Evolutionary conservation across 2,888 invertebrate genomes (phyloP).

Genomic region (Meteorus cinctellus): DNA sequence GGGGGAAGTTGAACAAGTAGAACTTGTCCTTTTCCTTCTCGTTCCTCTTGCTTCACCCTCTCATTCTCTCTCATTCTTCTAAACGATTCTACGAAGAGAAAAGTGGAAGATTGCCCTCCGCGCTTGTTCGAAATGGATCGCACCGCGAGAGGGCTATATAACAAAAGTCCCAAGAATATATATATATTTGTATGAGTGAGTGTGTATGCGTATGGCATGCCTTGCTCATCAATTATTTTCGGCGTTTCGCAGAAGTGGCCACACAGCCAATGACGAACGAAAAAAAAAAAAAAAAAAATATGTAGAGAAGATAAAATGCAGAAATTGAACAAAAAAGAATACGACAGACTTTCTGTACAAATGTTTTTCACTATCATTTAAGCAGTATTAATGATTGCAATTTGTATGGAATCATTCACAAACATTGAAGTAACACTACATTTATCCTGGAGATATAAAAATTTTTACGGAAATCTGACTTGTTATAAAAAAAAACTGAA

Average conservation of each 20-base stretch:
- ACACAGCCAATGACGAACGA: conserved; percentile 19
- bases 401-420: neutral
- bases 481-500: too few species aligned
- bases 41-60: conserved; percentile 8
- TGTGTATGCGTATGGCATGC: neutral
- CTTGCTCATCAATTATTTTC: conserved; percentile 56
- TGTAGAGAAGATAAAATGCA: conserved; percentile 29
- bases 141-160: conserved; percentile 39
- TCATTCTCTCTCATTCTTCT: conserved; percentile 45
- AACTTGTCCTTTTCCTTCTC: conserved; percentile 34
- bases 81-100: conserved; percentile 58
- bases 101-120: conserved; percentile 56
- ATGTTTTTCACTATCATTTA: neutral
- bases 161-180: conserved; percentile 27
- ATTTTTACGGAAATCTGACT: too few species aligned
- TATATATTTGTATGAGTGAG: neutral
- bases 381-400: neutral
- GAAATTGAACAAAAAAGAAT: conserved; percentile 29
- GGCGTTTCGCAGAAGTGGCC: conserved; percentile 51
- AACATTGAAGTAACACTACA: neutral
- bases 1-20: neutral
- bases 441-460: neutral
- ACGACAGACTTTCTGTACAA: conserved; percentile 31
- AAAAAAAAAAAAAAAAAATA: conserved; percentile 35
- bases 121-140: conserved; percentile 56